A percentile compares a stretch with the other conserved stretches of the same genome.
Conservation (phyloP, 2,113 vertebrate genomes). For the Pangasianodon hypophthalmus region DNA sequence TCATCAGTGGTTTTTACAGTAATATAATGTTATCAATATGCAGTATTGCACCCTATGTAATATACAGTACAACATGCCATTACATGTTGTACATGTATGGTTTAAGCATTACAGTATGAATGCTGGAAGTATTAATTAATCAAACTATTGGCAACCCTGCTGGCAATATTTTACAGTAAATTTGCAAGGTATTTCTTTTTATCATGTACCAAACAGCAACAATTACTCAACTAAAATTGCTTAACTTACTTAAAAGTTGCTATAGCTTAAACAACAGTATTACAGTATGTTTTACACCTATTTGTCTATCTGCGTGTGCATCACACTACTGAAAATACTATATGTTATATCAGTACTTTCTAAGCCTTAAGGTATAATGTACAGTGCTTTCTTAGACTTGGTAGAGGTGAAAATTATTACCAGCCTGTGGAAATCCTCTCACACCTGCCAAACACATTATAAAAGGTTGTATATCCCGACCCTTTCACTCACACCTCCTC, state of each 20-base stretch:
- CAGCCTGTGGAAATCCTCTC: slow-evolving; percentile 8
- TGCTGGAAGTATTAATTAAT: not conserved
- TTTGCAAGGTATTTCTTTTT: not conserved
- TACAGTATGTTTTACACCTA: not conserved
- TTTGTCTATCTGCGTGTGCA: not conserved
- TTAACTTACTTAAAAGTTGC: not conserved
- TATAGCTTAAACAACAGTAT: not conserved
- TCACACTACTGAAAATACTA: not conserved
- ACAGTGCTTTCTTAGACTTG: slow-evolving; percentile 18
- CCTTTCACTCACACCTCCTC: not conserved
- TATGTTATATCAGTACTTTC: slow-evolving; percentile 16
- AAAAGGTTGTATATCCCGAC: not conserved
- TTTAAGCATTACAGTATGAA: not conserved
- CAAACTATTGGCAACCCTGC: not conserved
- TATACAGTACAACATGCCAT: not conserved
- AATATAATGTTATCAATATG: not conserved
- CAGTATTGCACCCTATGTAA: not conserved
- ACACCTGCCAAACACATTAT: slow-evolving; percentile 7
- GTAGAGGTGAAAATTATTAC: slow-evolving; percentile 30
- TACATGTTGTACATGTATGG: not conserved
- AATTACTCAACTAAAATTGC: not conserved
- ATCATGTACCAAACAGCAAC: not conserved
- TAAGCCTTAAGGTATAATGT: not conserved
- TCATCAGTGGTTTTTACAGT: not conserved
- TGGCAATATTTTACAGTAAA: not conserved